Base-by-base conservation (phyloP, 2,113 vertebrate genomes). In the Drymodes brunneopygia region DNA sequence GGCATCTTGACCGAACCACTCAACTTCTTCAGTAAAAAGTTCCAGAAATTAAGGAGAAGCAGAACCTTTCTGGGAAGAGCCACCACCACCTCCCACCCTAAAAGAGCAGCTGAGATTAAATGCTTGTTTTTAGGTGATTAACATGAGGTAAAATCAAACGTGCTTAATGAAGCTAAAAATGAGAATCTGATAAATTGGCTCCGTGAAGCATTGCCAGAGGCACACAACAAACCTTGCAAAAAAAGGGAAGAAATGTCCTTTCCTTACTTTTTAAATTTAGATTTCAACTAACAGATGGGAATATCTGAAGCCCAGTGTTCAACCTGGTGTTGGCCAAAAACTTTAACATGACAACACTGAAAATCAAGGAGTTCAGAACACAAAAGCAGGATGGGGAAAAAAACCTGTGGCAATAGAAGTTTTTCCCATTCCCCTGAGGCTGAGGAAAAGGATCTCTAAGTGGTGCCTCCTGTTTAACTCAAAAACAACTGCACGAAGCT, bases 401-500 rank as follows among this genome's bases (percentile, higher is more conserved):
- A 21, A 79, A 60, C 60, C 0, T 3, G 19, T 21, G 62, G 48
- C 44, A 73, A 73, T 44, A 13, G 22, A 77, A 57, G 50, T 40
- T 29, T 51, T 45, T 23, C 69, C 17, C 72, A 48, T 40, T 95
- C 56, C 81, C 81, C 12, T 4, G 65, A 85, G 70, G 31, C 12
- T 78, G 56, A 35, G 82, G 89, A 85, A 69, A 47, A 66, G 56
- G 65, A 69, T 38, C 47, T 95, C 33, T 72, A 86, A 97, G 81
- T 89, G 80, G 85, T 95, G 54, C 20, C 89, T 92, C 71, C 75
- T 78, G 54, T 91, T 95, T 91, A 92, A 91, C 92, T 81, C 72
- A 95, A 83, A 86, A 96, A 94, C 83, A 96, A 94, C 54, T 17
- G 75, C 3, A 73, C 48, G 56, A 81, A 87, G 94, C 94, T 91